Base-by-base conservation (phyloP, 2,797 vertebrate genomes). In the Chanos chanos region DNA sequence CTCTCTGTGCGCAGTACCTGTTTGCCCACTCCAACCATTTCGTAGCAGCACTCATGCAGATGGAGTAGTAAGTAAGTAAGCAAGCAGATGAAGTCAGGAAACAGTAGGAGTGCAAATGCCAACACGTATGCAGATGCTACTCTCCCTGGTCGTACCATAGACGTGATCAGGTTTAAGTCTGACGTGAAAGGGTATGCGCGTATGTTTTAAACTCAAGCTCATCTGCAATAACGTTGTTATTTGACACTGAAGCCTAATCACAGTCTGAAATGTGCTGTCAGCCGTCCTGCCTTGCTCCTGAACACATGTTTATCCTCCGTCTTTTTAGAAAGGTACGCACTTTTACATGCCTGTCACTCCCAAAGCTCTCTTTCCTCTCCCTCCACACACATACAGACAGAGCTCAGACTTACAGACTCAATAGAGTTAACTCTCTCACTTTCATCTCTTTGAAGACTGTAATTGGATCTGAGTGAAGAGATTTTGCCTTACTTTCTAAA, bases 371-470 rank as follows among this genome's bases (percentile, higher is more conserved):
- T 86, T 84, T 73, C 64, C 41, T 16, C 74, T 68, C 24, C 56
- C 28, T n/a, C 15, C 30, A 33, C 30, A 33, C 8, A 33, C n/a
- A 36, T n/a, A 4, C n/a, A n/a, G 33, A 41, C 18, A n/a, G 22
- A 56, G 28, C 36, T 81, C 79, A 86, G 85, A 88, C 81, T 79
- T 85, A 83, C 83, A 84, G 87, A 87, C 84, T 90, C 89, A 89
- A 88, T 88, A 87, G 83, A 82, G 82, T 79, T 84, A 87, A 86
- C 78, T 72, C 81, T 81, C 74, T 78, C 80, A 81, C 84, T 81
- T 81, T 82, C 78, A 68, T 83, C 86, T 83, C 85, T 83, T 90
- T 90, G 84, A 89, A 86, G 85, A 82, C 56, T 61, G 76, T 86
- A 89, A 89, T 84, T 86, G 83, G 81, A 88, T 74, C 77, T 81